Conservation (phyloP, 2,113 vertebrate genomes). For the Aphelocoma coerulescens region DNA sequence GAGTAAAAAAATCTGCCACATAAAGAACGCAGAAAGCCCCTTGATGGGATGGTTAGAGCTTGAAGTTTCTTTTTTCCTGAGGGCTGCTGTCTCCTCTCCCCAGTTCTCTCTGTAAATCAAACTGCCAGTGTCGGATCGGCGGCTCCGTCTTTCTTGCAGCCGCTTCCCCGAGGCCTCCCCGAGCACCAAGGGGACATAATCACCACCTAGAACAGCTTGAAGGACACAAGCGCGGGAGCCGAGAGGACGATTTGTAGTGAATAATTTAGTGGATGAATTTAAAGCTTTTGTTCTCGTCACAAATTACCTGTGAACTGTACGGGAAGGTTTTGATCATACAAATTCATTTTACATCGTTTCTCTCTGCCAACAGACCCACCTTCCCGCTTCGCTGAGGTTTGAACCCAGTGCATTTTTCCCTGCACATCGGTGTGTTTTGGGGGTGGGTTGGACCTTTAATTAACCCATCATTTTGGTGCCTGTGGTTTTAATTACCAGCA, state of each 20-base stretch:
- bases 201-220: constrained; percentile 36
- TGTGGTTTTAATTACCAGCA: background rate
- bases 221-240: constrained; percentile 16
- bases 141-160: background rate
- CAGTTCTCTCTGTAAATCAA: constrained; percentile 19
- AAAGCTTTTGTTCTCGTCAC: constrained; percentile 62
- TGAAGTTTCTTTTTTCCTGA: constrained; percentile 10
- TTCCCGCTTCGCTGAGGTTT: background rate
- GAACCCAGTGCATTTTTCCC: background rate
- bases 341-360: constrained; percentile 4
- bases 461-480: background rate
- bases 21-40: background rate
- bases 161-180: background rate
- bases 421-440: background rate
- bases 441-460: background rate
- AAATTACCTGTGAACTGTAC: constrained; percentile 50
- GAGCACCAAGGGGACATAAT: background rate
- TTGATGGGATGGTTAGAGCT: background rate
- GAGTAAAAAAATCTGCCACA: background rate
- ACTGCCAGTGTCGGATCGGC: background rate
- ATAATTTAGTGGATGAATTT: constrained; percentile 63
- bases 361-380: constrained; percentile 20
- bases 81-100: constrained; percentile 2
- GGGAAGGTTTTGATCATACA: constrained; percentile 51
- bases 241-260: constrained; percentile 41